Conservation (phyloP, 2,113 vertebrate genomes). For the Aegypius monachus region DNA sequence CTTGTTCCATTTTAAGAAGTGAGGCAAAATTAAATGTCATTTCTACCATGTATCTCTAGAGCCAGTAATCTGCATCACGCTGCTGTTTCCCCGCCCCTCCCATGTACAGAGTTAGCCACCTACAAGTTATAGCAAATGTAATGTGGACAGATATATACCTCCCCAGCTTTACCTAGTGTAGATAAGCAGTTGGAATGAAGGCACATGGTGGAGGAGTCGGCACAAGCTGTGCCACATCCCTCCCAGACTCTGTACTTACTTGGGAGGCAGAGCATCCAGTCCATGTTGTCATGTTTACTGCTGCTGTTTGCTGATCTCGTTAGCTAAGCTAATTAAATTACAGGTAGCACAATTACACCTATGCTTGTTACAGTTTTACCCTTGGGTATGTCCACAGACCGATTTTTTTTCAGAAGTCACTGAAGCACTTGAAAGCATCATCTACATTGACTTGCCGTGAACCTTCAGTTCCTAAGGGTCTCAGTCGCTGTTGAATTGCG, state of each 20-base stretch:
- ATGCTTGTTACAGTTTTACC: neutral
- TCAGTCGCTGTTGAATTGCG: neutral
- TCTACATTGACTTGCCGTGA: neutral
- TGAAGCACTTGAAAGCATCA: neutral
- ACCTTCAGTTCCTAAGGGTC: neutral
- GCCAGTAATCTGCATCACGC: neutral
- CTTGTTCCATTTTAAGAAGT: neutral
- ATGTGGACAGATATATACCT: neutral
- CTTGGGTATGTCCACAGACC: neutral
- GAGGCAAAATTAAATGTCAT: neutral
- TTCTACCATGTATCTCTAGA: accelerated
- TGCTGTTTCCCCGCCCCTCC: neutral
- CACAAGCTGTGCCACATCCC: neutral
- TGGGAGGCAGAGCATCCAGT: neutral
- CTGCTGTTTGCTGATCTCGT: neutral
- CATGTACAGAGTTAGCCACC: too few relatives aligned
- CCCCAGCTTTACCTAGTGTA: neutral
- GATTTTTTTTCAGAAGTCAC: neutral
- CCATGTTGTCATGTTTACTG: accelerated
- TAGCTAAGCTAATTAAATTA: neutral
- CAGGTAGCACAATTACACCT: neutral
- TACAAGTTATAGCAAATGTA: too few relatives aligned
- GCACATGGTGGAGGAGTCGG: accelerated
- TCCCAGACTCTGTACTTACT: neutral
- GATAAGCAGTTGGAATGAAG: neutral